phyloP scores from a whole-genome alignment of 2,888 invertebrate genomes.

The Hypolimnas misippus region DNA sequence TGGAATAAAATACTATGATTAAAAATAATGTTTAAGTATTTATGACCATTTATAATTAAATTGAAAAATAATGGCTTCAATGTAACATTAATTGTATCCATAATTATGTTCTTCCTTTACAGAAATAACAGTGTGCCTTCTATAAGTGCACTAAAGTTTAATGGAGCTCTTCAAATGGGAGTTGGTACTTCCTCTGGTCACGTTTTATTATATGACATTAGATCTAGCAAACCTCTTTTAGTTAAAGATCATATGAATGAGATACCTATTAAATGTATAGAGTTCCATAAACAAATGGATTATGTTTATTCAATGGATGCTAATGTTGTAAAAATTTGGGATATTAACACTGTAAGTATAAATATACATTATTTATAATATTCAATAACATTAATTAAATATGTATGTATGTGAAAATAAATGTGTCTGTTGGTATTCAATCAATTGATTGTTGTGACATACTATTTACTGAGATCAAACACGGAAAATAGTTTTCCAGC shows the following conservation, averaged over 20 bases:
- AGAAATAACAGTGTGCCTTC: constrained; percentile 88
- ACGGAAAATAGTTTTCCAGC: too few species aligned
- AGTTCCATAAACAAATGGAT: constrained; percentile 92
- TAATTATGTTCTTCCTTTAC: constrained; percentile 52
- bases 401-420: neutral
- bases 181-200: constrained; percentile 98
- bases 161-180: constrained; percentile 88
- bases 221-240: constrained; percentile 93
- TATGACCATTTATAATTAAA: too few species aligned
- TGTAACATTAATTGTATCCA: too few species aligned
- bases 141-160: constrained; percentile 91
- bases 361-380: neutral
- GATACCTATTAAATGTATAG: constrained; percentile 93
- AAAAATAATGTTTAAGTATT: too few species aligned
- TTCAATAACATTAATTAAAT: neutral
- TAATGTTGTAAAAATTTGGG: constrained; percentile 95
- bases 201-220: constrained; percentile 96
- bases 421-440: too few species aligned
- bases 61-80: too few species aligned
- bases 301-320: constrained; percentile 95
- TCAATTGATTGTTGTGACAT: too few species aligned
- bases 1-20: too few species aligned
- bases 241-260: constrained; percentile 98
- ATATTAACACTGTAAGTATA: constrained; percentile 88
- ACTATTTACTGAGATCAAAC: too few species aligned